phyloP scores from a whole-genome alignment of 2,113 vertebrate genomes.

The Pituophis catenifer region DNA sequence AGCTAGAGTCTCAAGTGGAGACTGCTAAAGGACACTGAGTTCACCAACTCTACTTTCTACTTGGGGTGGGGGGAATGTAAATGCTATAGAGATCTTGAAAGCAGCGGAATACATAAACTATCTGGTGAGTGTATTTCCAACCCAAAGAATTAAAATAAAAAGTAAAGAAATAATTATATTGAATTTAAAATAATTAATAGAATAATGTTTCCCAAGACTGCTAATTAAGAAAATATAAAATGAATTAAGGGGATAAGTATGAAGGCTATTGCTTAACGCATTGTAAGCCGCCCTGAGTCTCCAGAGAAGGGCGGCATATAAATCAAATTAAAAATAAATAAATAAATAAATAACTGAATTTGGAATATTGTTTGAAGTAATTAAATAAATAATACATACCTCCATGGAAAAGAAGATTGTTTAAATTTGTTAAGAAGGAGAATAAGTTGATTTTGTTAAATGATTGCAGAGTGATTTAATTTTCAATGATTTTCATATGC shows the following conservation, averaged over 20 bases:
- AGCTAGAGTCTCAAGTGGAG: neutral
- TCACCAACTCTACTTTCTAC: neutral
- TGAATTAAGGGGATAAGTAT: neutral
- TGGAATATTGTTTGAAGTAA: neutral
- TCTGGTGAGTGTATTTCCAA: neutral
- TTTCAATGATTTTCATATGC: neutral
- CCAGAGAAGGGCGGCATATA: too few relatives aligned
- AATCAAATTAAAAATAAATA: too few relatives aligned
- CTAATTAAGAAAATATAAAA: neutral
- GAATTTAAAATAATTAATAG: neutral
- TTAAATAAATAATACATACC: neutral
- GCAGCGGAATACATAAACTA: neutral
- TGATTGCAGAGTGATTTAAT: neutral
- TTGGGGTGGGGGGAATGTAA: too few relatives aligned
- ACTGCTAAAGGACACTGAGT: neutral
- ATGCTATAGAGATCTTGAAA: neutral
- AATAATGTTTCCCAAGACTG: neutral
- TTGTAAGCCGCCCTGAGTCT: too few relatives aligned
- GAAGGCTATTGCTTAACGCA: too few relatives aligned
- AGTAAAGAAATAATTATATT: neutral
- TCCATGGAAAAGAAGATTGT: neutral
- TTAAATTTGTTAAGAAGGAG: neutral
- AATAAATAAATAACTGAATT: too few relatives aligned
- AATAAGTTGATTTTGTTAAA: neutral
- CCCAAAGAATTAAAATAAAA: neutral